phyloP scores from a whole-genome alignment of 2,797 vertebrate species.

The Knipowitschia caucasica region DNA sequence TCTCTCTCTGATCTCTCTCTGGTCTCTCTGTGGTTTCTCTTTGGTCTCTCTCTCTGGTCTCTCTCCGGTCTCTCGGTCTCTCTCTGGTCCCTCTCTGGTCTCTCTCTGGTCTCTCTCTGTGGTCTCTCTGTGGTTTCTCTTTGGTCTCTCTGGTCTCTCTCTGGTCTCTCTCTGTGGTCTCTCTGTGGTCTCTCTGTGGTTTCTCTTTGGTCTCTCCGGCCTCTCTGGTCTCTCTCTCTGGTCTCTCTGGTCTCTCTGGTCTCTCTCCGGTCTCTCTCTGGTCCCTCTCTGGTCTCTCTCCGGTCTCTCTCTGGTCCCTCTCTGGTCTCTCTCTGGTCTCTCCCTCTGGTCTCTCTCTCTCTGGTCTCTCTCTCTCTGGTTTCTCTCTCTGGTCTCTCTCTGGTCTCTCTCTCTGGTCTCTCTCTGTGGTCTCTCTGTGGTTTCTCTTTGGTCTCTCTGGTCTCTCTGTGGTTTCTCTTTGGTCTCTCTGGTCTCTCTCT shows the following conservation, averaged over 20 bases:
- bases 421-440: not conserved
- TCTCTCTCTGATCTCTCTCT: not conserved
- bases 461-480: not conserved
- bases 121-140: too few species aligned
- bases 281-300: too few species aligned
- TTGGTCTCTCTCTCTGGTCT: too few species aligned
- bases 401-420: not conserved
- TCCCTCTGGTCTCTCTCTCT: not conserved
- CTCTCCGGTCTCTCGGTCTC: conserved; percentile 78
- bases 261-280: not conserved
- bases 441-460: not conserved
- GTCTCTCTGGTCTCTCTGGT: not conserved
- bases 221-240: too few species aligned
- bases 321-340: not conserved
- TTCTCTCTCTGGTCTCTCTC: too few species aligned
- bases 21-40: not conserved
- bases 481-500: too few species aligned
- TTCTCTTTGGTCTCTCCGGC: not conserved
- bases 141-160: too few species aligned
- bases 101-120: too few species aligned
- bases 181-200: not conserved
- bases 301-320: not conserved
- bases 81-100: conserved; percentile 83
- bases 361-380: not conserved
- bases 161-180: not conserved